Evolutionary conservation across 2,113 vertebrate species (phyloP).

Genomic region (Phyllostomus hastatus): DNA sequence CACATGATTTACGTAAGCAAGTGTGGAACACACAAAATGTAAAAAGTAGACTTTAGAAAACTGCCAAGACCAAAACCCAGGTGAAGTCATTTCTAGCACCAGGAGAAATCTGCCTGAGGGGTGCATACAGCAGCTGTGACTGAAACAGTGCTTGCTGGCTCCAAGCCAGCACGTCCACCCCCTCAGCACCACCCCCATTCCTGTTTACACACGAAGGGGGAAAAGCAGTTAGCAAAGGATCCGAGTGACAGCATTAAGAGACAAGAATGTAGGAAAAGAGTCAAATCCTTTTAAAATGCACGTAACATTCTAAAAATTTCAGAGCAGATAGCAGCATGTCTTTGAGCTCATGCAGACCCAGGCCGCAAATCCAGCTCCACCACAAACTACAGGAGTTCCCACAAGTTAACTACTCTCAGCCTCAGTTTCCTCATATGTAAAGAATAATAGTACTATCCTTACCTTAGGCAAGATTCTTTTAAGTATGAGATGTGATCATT

Average conservation of each 20-base stretch:
- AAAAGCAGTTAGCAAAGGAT: neutral
- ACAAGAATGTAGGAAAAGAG: neutral
- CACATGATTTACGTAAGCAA: neutral
- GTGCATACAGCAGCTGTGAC: neutral
- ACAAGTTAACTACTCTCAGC: neutral
- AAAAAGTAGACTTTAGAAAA: neutral
- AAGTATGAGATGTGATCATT: neutral
- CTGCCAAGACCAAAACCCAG: neutral
- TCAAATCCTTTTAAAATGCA: conserved; percentile 2
- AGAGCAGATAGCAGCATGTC: neutral
- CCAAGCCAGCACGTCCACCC: neutral
- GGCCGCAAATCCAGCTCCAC: neutral
- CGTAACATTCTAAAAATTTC: neutral
- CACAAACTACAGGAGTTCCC: neutral
- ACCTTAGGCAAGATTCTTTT: neutral
- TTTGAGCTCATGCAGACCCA: neutral
- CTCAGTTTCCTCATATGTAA: neutral
- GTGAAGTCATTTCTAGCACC: neutral
- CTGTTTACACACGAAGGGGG: neutral
- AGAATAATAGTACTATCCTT: neutral
- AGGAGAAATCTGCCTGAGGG: neutral
- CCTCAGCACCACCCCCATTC: neutral
- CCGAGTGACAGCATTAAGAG: neutral
- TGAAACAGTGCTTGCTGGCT: neutral
- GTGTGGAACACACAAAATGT: neutral